Evolutionary conservation across 2,888 invertebrate species (phyloP), one percentile per base, ranked within the genome.

Genomic region (Pseudanteris insignis): DNA sequence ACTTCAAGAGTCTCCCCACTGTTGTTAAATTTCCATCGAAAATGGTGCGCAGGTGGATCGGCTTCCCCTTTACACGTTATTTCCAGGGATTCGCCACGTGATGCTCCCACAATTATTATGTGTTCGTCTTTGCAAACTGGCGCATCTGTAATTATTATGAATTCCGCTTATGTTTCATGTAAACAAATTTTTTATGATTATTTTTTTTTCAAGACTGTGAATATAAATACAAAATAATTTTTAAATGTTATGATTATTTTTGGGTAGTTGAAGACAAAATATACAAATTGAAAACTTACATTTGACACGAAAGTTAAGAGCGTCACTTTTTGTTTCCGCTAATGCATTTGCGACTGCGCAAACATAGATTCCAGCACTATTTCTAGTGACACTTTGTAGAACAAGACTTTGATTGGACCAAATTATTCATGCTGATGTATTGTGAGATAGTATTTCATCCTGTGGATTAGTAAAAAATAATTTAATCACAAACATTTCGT

Each of bases 1-100:
- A 92, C 89, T 81, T 93, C 92, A 64, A 91, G 82, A 37, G 91
- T 92, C 82, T 93, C 93, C 2, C 94, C 93, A 7, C 92, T 92
- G 83, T 93, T 93, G 85, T 94, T 94, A 84, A 94, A 94, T 83
- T 94, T 93, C 94, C 94, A 94, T 70, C 91, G 89, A 83, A 94
- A 95, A 75, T 87, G 88, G 70, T 90, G 89, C 50, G 92, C 93
- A 40, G 92, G 92, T 14, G 94, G 94, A 84, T 94, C 93, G 7
- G 94, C 91, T 81, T 94, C 94, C 73, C 94, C 90, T 82, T 91
- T 91, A 82, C 94, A 95, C 58, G 88, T 86, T 71, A 94, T 91
- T 80, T 92, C 89, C 68, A 93, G 88, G 48, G 89, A 88, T 83
- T 94, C 94, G 65, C 91, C 91, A 50, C 92, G 85, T 63, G 93